Evolutionary conservation across 2,113 vertebrate genomes (phyloP), one percentile per base, ranked within the genome.

Genomic region (Quiscalus mexicanus): DNA sequence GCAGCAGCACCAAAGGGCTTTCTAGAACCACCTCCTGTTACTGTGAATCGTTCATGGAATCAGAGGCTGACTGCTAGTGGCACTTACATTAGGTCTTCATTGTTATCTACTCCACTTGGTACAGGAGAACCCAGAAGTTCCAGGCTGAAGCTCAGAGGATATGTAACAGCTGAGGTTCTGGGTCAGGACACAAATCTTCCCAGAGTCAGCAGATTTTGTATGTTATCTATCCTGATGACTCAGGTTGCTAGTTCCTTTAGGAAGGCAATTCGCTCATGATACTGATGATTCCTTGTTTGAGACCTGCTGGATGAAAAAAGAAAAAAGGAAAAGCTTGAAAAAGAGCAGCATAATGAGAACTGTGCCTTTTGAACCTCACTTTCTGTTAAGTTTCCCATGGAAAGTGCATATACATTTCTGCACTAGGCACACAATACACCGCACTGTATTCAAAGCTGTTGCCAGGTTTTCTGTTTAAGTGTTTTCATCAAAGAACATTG

Each of bases 141-240:
- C 41, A 88, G 9, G 50, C 7, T 81, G 95, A 94, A 93, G 76
- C 60, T 93, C 91, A 95, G 86, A 70, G 63, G 50, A 89, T 37
- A 92, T n/a, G 41, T 91, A 90, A 92, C 37, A 96, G 41, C 67
- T 82, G 93, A 96, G 82, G 58, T 94, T 95, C 95, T 96, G 70
- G 68, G 70, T 71, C 87, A 97, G 90, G 85, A 97, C 87, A 71
- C 93, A 94, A 94, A 91, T 81, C 94, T 97, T 95, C 86, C 63
- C 79, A 82, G 91, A 97, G 90, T 88, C 94, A 97, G 87, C 95
- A 97, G 91, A 92, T 94, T 93, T 88, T 59, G 7, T 97, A 68
- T 89, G 93, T 77, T 97, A 88, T 65, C 62, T 91, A 67, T 90
- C 78, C 58, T 74, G 52, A 87, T 93, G 67, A 84, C 74, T 86